These are phyloP conservation scores for Fistularia tabacaria DNA, from an alignment of 2,797 vertebrate genomes.

Conservation along the genomic window DNA sequence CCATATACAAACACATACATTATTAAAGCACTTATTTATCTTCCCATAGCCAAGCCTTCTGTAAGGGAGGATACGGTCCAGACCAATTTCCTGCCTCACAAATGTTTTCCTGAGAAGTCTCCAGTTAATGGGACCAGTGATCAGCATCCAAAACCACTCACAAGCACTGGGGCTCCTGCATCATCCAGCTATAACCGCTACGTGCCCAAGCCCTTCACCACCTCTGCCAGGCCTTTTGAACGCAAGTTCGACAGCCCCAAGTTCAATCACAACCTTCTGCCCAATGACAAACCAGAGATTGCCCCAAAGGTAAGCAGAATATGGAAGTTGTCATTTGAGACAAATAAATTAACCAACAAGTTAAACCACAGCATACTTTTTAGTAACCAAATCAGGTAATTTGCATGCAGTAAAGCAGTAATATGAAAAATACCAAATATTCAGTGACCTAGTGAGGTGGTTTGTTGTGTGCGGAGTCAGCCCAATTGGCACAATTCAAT, in stretches of 20 bases:
- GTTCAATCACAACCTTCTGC: slow-evolving; percentile 95
- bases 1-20: background rate
- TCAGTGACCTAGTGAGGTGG: too few species aligned
- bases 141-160: slow-evolving; percentile 71
- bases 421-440: too few species aligned
- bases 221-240: slow-evolving; percentile 84
- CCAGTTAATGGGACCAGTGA: slow-evolving; percentile 83
- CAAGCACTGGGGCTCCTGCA: slow-evolving; percentile 60
- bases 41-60: slow-evolving; percentile 75
- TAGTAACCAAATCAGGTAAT: too few species aligned
- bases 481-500: too few species aligned
- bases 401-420: too few species aligned
- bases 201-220: slow-evolving; percentile 85
- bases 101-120: slow-evolving; percentile 88
- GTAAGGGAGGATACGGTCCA: slow-evolving; percentile 86
- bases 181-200: slow-evolving; percentile 82
- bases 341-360: slow-evolving; percentile 32
- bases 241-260: slow-evolving; percentile 98
- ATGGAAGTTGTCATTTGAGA: background rate
- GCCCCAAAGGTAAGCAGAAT: slow-evolving; percentile 52
- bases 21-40: slow-evolving; percentile 35
- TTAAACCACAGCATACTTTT: background rate
- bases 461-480: too few species aligned
- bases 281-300: slow-evolving; percentile 80
- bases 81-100: slow-evolving; percentile 86